phyloP scores from a whole-genome alignment of 2,113 vertebrate species.

The Fukomys damarensis region DNA sequence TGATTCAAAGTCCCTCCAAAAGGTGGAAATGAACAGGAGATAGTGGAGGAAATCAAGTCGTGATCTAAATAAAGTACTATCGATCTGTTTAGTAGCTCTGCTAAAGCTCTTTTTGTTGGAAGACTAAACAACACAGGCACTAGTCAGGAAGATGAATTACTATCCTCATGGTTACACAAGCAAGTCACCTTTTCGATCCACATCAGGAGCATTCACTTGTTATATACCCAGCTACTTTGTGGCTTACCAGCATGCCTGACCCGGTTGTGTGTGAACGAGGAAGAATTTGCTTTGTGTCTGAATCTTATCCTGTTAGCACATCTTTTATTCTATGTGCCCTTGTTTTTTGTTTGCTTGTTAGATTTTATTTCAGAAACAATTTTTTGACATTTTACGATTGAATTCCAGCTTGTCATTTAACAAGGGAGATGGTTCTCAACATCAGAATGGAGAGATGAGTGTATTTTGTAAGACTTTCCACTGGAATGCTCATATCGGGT shows the following conservation, averaged over 20 bases:
- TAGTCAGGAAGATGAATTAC: conserved; percentile 63
- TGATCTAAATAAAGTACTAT: conserved; percentile 70
- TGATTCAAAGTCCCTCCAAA: not conserved
- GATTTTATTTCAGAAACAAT: not conserved
- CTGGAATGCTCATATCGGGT: not conserved
- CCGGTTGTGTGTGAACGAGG: not conserved
- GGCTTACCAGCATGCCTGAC: not conserved
- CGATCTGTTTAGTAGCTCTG: conserved; percentile 57
- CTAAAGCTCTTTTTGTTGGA: conserved; percentile 31
- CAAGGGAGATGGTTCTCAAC: not conserved
- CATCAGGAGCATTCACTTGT: not conserved
- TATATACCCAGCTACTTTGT: not conserved
- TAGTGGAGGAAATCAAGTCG: conserved; percentile 48
- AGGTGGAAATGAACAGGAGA: not conserved
- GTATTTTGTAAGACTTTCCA: not conserved
- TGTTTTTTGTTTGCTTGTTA: not conserved
- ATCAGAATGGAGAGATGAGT: not conserved
- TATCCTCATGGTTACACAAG: conserved; percentile 53
- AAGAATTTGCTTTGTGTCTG: not conserved
- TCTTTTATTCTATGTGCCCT: not conserved
- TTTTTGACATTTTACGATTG: not conserved
- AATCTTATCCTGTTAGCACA: not conserved
- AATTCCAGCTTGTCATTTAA: not conserved
- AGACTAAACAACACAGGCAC: not conserved
- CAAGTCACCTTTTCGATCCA: not conserved